Evolutionary conservation across 1,140 invertebrate species (phyloP).

Genomic region (Asbolus verrucosus): DNA sequence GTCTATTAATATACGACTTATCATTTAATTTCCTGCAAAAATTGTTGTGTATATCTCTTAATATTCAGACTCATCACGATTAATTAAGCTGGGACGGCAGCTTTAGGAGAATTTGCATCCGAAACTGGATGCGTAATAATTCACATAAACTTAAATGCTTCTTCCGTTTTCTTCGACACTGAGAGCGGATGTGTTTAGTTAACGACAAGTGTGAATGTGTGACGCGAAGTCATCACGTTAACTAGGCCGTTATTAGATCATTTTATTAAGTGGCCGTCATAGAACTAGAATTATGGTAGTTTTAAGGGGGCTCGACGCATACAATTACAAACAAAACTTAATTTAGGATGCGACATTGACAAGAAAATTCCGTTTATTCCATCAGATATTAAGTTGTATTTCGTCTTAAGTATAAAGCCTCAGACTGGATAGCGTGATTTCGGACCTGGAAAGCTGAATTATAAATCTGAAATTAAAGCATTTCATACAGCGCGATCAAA

Average conservation of each 20-base stretch:
- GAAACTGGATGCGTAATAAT: slow-evolving; percentile 42
- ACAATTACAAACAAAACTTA: no score
- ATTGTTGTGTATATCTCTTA: slow-evolving; percentile 17
- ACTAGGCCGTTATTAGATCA: slow-evolving; percentile 49
- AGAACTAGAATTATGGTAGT: neutral
- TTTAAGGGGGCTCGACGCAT: neutral
- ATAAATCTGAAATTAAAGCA: no score
- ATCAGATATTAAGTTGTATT: no score
- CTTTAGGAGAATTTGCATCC: slow-evolving; percentile 30
- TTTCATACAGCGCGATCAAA: no score
- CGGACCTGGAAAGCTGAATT: no score
- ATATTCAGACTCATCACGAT: neutral
- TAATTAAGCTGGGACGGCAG: slow-evolving; percentile 12
- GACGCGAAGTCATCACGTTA: slow-evolving; percentile 62
- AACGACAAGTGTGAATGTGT: slow-evolving; percentile 60
- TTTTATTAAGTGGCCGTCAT: slow-evolving; percentile 42
- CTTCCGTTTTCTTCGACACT: slow-evolving; percentile 61
- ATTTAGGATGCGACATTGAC: no score
- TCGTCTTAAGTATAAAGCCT: no score
- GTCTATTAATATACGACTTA: slow-evolving; percentile 33
- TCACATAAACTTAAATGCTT: slow-evolving; percentile 59
- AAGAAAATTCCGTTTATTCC: no score
- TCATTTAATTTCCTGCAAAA: slow-evolving; percentile 37
- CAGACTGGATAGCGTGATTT: no score
- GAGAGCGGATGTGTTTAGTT: slow-evolving; percentile 60